Evolutionary conservation across 2,113 vertebrate species (phyloP).

Genomic region (Cariama cristata): DNA sequence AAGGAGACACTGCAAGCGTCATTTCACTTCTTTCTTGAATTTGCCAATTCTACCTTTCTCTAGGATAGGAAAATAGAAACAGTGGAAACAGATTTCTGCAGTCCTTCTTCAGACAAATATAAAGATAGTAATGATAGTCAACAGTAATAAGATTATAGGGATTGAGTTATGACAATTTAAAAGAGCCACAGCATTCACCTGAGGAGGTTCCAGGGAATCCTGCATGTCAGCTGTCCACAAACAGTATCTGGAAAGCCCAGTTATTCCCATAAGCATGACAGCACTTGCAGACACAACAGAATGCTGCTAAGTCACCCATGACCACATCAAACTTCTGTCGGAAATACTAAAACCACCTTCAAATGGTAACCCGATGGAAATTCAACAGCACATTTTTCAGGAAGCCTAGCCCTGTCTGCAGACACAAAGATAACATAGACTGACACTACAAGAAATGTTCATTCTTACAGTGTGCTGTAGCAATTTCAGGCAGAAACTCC

Average conservation of each 20-base stretch:
- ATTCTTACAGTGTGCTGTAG: fast-evolving
- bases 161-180: neutral
- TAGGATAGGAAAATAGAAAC: neutral
- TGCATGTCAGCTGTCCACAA: neutral
- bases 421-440: neutral
- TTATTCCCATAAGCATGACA: neutral
- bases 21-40: neutral
- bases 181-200: neutral
- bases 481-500: neutral
- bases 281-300: neutral
- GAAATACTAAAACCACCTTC: neutral
- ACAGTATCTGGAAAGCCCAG: neutral
- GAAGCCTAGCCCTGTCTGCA: conserved; percentile 11
- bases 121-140: neutral
- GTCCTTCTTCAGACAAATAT: neutral
- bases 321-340: neutral
- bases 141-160: neutral
- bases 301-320: neutral
- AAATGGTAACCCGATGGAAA: neutral
- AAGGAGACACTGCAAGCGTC: neutral
- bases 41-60: neutral
- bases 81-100: neutral
- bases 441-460: neutral
- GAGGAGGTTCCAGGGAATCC: neutral
- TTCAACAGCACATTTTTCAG: neutral